Percentiles rank a stretch among this genome's conserved stretches.
Conservation (phyloP, 2,888 invertebrate genomes). For the Abscondita cerata region DNA sequence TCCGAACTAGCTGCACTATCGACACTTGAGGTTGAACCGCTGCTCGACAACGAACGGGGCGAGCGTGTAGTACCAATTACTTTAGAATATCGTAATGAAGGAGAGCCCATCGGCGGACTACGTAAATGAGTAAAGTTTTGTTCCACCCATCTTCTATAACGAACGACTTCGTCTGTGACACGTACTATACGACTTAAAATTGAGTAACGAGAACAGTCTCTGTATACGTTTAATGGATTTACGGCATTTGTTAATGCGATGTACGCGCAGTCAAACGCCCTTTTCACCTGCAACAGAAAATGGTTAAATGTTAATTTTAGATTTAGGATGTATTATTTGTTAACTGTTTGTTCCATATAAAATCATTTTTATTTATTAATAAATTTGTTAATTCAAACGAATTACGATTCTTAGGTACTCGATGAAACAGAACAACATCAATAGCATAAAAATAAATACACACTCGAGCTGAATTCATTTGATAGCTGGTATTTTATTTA, state of each 20-base stretch:
- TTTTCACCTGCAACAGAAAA: conserved; percentile 68
- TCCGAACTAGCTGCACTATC: conserved; percentile 56
- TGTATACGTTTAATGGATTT: conserved; percentile 61
- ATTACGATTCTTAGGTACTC: no score
- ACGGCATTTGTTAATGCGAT: conserved; percentile 81
- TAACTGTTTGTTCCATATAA: no score
- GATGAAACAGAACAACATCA: no score
- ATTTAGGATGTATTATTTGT: no score
- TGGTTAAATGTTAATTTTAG: no score
- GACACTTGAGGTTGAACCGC: conserved; percentile 55
- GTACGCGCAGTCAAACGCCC: conserved; percentile 97
- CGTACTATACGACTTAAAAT: conserved; percentile 91
- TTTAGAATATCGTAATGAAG: conserved; percentile 38
- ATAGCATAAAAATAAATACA: no score
- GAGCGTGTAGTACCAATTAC: conserved; percentile 41
- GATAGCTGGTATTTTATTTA: no score
- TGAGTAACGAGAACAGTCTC: conserved; percentile 65
- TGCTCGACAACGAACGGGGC: conserved; percentile 53
- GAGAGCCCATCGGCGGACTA: conserved; percentile 40
- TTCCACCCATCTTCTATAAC: conserved; percentile 73
- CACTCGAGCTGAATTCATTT: no score
- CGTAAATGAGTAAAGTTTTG: conserved; percentile 54
- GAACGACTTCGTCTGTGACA: conserved; percentile 91
- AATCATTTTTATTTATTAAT: no score
- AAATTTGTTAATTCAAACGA: no score